Conservation (phyloP, 2,113 vertebrate species). For the Sinocyclocheilus grahami region DNA sequence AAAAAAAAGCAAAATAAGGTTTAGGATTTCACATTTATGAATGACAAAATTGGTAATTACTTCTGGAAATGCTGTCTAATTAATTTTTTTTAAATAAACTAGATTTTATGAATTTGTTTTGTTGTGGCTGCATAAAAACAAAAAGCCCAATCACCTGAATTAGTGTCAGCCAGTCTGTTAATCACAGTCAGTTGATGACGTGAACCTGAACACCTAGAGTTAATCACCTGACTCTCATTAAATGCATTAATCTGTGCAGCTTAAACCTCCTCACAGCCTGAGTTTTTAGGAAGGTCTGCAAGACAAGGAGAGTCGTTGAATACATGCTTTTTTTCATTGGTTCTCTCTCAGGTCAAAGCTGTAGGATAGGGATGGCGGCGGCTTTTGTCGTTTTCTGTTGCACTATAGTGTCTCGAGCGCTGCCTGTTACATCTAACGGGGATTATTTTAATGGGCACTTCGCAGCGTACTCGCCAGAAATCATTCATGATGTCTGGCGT, state of each 20-base stretch:
- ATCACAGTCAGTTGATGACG: background rate
- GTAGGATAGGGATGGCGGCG: background rate
- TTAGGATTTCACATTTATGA: background rate
- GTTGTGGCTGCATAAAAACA: background rate
- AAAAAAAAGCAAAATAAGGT: background rate
- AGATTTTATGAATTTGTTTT: background rate
- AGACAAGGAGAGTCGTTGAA: background rate
- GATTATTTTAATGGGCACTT: background rate
- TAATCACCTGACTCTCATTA: background rate
- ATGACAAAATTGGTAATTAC: background rate
- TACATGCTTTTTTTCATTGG: no score
- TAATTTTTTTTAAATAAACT: background rate
- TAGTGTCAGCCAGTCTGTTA: background rate
- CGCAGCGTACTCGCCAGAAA: background rate
- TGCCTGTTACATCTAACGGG: background rate
- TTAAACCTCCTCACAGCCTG: background rate
- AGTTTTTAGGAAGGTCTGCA: background rate
- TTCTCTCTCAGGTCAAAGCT: background rate
- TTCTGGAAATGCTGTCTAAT: background rate
- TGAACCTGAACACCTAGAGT: slow-evolving; percentile 4
- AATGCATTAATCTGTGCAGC: no score
- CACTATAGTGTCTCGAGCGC: background rate
- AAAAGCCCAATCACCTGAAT: background rate
- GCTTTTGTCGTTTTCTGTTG: background rate
- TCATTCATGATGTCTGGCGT: background rate